Base-by-base conservation (phyloP, 2,888 invertebrate species). In the Trissoscelio sp. region DNA sequence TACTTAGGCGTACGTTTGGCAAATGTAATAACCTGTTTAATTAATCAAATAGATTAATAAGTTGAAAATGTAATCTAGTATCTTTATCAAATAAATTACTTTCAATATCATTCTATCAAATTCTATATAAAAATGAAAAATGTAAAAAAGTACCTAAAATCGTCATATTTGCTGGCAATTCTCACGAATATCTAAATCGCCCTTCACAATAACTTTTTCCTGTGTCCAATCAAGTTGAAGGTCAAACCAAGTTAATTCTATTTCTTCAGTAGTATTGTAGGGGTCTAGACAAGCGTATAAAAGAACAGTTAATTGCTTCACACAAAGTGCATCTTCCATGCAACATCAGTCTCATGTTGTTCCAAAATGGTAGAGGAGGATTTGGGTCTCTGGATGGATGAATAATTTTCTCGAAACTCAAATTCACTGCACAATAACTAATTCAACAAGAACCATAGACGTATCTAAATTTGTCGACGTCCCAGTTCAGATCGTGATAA, bases 371-470 rank as follows among this genome's bases (percentile, higher is more conserved):
- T 51, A 99, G 92, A 0, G 98, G 96, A 0, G 96, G 96, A 67
- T 98, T 98, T 0, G 99, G 99, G 92, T 99, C 99, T 75, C 95
- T 93, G 0, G 98, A 98, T 0, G 96, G 96, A 0, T 96, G 94
- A 3, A 96, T 94, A 12, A 97, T 97, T 91, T 96, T 96, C 88
- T 98, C 98, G 91, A 98, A 96, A 82, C 96, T 94, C 9, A 96
- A 92, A 89, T 97, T 97, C 96, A 96, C 88, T 97, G 97, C 0
- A 98, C 97, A 72, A 98, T 95, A 12, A 97, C 97, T 0, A 99
- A 99, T 89, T 99, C 99, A 99, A 91, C 99, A 99, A 0, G 99
- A 98, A 0, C 99, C 99, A 90, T 99, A 99, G 0, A 98, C 98
- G 90, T 98, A 97, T 88, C 96, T 96, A 89, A 95, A 97, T 84